Percentiles rank a stretch among this genome's conserved stretches.
Conservation (phyloP, 1,140 invertebrate genomes). For the Ceratitis capitata region DNA sequence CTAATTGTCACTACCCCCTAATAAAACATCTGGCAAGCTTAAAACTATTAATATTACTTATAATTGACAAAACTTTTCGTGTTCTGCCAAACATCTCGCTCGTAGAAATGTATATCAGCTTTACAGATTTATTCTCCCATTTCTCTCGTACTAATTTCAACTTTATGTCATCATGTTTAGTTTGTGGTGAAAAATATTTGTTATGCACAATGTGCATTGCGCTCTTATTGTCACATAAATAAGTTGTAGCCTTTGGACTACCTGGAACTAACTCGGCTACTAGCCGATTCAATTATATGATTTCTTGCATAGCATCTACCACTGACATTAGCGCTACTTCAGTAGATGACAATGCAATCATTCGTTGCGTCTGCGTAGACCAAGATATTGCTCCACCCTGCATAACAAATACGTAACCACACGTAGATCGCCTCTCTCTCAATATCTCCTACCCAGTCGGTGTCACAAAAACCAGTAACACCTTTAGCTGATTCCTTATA, state of each 20-base stretch:
- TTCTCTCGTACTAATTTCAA: background rate
- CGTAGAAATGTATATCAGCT: background rate
- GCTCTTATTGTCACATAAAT: background rate
- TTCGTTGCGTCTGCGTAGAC: background rate
- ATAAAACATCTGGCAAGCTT: too few species aligned
- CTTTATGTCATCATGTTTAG: background rate
- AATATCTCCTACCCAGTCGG: conserved; percentile 45
- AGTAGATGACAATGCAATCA: background rate
- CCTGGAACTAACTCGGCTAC: background rate
- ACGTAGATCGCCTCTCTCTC: too few species aligned
- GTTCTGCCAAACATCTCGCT: background rate
- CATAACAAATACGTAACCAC: background rate
- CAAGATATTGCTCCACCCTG: background rate
- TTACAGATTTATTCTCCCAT: background rate
- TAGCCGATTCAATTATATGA: background rate
- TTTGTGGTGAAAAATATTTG: background rate
- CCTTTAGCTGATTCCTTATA: background rate
- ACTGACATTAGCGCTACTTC: background rate
- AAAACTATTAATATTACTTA: too few species aligned
- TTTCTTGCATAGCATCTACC: background rate
- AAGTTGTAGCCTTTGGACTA: background rate
- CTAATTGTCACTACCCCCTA: too few species aligned
- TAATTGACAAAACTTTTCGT: too few species aligned
- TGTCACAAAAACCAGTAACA: conserved; percentile 44
- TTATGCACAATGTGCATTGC: background rate